phyloP scores from a whole-genome alignment of 2,888 invertebrate genomes.

The Falcaria lacertinaria region DNA sequence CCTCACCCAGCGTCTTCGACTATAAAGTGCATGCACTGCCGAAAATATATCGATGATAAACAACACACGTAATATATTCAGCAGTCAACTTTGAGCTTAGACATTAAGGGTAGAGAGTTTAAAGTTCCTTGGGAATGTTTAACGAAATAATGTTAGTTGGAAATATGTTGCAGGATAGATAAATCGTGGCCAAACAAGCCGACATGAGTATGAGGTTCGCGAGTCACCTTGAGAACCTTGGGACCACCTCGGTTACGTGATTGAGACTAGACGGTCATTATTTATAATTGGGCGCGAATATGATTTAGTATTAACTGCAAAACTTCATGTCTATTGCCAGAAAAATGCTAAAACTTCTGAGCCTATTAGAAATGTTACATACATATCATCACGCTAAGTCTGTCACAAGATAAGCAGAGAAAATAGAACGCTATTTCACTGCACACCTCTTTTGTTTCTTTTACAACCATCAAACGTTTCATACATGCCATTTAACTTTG shows the following conservation, averaged over 20 bases:
- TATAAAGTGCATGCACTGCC: constrained; percentile 49
- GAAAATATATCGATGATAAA: constrained; percentile 62
- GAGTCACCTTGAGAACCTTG: constrained; percentile 20
- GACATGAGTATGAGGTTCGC: constrained; percentile 40
- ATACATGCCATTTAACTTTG: too few relatives aligned
- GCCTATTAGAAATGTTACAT: too few relatives aligned
- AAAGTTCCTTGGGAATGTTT: background rate
- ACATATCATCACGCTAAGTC: too few relatives aligned
- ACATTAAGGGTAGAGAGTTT: background rate
- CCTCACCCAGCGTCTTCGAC: constrained; percentile 25
- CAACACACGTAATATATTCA: constrained; percentile 22
- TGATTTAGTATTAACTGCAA: too few relatives aligned
- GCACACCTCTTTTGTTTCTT: too few relatives aligned
- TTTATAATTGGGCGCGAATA: background rate
- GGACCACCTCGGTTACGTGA: too few relatives aligned
- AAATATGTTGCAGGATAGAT: constrained; percentile 38
- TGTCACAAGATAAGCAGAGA: too few relatives aligned
- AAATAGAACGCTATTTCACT: too few relatives aligned
- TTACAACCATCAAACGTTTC: too few relatives aligned
- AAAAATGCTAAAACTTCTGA: too few relatives aligned
- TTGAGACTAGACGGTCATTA: background rate
- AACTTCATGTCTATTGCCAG: too few relatives aligned
- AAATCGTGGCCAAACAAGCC: constrained; percentile 45
- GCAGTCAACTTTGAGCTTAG: too few relatives aligned
- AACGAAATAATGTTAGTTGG: constrained; percentile 3